These are phyloP conservation scores for Cheirogaleus major DNA, from an alignment of 2,797 vertebrate genomes.

Conservation along the genomic window DNA sequence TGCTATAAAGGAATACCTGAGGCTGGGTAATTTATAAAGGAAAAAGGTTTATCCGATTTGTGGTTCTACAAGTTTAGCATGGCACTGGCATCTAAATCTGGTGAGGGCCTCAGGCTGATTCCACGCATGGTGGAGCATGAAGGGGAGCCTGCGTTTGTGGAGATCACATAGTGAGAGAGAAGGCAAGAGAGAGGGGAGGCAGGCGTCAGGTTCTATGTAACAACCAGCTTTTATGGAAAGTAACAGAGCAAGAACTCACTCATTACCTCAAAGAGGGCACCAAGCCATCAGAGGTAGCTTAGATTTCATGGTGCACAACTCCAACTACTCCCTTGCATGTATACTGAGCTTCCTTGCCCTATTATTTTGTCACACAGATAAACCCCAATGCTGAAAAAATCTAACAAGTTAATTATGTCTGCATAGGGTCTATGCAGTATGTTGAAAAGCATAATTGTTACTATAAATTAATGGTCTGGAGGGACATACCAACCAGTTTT, in stretches of 20 bases:
- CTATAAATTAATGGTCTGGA: neutral
- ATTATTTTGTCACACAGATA: neutral
- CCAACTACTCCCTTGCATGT: neutral
- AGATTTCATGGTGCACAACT: neutral
- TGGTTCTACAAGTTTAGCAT: neutral
- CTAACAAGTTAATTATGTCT: neutral
- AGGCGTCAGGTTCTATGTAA: neutral
- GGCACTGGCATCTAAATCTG: neutral
- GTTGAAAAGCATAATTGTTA: neutral
- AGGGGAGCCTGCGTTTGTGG: neutral
- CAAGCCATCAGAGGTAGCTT: neutral
- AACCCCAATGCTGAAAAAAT: neutral
- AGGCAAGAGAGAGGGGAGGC: neutral
- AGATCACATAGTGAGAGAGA: neutral
- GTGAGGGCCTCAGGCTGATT: neutral
- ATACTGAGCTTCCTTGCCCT: neutral
- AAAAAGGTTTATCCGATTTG: neutral
- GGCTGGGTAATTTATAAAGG: neutral
- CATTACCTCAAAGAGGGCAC: neutral
- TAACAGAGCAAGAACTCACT: neutral
- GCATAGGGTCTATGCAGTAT: neutral
- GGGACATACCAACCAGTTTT: too few species aligned
- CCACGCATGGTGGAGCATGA: neutral
- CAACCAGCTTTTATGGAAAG: neutral
- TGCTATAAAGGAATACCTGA: neutral